phyloP scores from a whole-genome alignment of 1,140 invertebrate species.

The Cydia strobilella region DNA sequence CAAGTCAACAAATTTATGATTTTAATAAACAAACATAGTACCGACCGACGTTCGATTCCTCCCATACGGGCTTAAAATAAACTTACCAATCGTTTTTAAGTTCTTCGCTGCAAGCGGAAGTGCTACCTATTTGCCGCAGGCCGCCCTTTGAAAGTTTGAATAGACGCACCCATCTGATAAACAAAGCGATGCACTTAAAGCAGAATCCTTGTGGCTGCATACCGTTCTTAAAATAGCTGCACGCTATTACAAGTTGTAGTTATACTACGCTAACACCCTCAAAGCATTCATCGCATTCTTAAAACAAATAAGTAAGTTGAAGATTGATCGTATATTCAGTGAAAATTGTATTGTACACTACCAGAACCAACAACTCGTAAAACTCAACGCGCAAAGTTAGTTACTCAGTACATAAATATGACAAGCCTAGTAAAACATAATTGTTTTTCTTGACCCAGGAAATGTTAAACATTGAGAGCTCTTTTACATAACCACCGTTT shows the following conservation, averaged over 20 bases:
- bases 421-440: neutral
- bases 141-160: slow-evolving; percentile 62
- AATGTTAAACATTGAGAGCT: slow-evolving; percentile 13
- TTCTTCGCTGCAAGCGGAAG: slow-evolving; percentile 36
- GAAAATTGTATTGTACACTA: neutral
- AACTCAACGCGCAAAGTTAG: too few relatives aligned
- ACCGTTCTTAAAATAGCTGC: slow-evolving; percentile 65
- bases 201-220: slow-evolving; percentile 58
- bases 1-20: neutral
- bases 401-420: neutral
- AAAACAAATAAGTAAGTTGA: slow-evolving; percentile 13
- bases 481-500: slow-evolving; percentile 32
- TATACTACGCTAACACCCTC: slow-evolving; percentile 37
- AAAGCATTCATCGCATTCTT: slow-evolving; percentile 36
- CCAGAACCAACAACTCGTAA: neutral
- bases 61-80: slow-evolving; percentile 10
- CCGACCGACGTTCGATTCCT: slow-evolving; percentile 21
- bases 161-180: slow-evolving; percentile 67
- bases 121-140: slow-evolving; percentile 43
- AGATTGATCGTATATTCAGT: slow-evolving; percentile 6
- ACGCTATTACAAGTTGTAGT: slow-evolving; percentile 40
- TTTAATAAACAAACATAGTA: slow-evolving; percentile 18
- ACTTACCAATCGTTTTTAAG: slow-evolving; percentile 15
- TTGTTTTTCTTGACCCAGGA: slow-evolving; percentile 7
- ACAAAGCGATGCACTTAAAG: slow-evolving; percentile 69